phyloP scores from a whole-genome alignment of 2,797 vertebrate species.

The Eupleurogrammus muticus region DNA sequence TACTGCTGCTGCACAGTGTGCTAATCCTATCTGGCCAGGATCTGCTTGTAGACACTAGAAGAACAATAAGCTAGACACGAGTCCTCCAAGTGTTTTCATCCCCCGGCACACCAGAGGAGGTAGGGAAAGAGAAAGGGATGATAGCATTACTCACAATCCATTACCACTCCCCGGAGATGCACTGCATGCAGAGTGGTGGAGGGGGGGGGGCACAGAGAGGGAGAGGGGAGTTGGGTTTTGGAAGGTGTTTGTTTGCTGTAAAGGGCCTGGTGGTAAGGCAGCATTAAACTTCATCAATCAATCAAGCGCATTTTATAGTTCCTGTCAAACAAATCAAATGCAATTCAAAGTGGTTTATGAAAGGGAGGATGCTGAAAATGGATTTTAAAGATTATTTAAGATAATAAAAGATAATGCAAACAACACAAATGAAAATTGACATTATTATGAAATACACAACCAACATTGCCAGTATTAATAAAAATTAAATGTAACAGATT shows the following conservation, averaged over 20 bases:
- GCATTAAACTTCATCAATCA: constrained; percentile 57
- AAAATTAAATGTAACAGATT: no score
- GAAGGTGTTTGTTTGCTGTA: constrained; percentile 62
- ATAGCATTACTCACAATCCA: constrained; percentile 85
- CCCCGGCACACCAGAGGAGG: constrained; percentile 59
- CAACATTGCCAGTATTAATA: no score
- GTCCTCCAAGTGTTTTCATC: constrained; percentile 69
- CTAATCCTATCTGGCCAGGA: constrained; percentile 61
- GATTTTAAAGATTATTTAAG: no score
- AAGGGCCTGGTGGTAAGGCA: constrained; percentile 48
- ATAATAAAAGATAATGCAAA: no score
- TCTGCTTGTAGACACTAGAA: constrained; percentile 72
- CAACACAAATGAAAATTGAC: no score
- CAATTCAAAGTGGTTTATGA: no score
- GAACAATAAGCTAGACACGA: constrained; percentile 73
- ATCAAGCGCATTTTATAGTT: no score
- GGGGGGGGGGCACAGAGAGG: constrained; percentile 5
- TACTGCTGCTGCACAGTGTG: constrained; percentile 23
- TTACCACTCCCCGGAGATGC: constrained; percentile 78
- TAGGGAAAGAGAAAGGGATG: constrained; percentile 53
- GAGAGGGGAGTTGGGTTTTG: constrained; percentile 36
- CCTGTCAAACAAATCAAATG: no score
- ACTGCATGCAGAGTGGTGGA: constrained; percentile 55
- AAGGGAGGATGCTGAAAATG: no score
- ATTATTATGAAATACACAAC: no score